These are phyloP conservation scores for Silurus aristotelis DNA, from an alignment of 2,797 vertebrate genomes.

Conservation along the genomic window DNA sequence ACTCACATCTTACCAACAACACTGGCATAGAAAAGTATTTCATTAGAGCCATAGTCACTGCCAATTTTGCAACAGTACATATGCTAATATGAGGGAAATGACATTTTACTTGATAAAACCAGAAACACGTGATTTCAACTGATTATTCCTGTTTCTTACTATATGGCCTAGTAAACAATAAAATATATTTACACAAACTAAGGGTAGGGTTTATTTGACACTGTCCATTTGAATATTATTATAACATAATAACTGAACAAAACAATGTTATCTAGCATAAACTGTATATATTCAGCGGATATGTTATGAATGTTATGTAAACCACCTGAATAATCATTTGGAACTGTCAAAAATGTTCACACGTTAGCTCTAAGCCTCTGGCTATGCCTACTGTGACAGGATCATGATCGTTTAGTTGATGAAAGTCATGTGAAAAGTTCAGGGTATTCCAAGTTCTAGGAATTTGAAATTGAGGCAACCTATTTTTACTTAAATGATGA, in stretches of 20 bases:
- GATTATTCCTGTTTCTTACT: neutral
- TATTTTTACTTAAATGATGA: neutral
- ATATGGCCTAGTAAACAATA: neutral
- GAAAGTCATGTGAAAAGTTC: neutral
- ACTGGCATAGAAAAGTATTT: no score
- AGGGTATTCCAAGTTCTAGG: no score
- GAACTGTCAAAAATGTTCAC: neutral
- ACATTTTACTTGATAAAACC: neutral
- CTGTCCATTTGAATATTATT: neutral
- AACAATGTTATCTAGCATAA: neutral
- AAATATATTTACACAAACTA: neutral
- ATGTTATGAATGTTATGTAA: neutral
- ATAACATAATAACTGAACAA: neutral
- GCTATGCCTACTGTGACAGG: neutral
- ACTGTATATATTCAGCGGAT: neutral
- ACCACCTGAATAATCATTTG: neutral
- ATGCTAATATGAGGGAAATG: neutral
- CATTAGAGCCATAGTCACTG: neutral
- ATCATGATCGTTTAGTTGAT: neutral
- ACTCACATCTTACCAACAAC: no score
- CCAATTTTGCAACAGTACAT: neutral
- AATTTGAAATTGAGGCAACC: neutral
- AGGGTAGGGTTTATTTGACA: neutral
- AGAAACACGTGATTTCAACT: neutral
- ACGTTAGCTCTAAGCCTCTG: no score